A percentile compares a stretch with the other conserved stretches of the same genome.
Conservation (phyloP, 2,888 invertebrate genomes). For the Scaptomyza cyrtandrae region DNA sequence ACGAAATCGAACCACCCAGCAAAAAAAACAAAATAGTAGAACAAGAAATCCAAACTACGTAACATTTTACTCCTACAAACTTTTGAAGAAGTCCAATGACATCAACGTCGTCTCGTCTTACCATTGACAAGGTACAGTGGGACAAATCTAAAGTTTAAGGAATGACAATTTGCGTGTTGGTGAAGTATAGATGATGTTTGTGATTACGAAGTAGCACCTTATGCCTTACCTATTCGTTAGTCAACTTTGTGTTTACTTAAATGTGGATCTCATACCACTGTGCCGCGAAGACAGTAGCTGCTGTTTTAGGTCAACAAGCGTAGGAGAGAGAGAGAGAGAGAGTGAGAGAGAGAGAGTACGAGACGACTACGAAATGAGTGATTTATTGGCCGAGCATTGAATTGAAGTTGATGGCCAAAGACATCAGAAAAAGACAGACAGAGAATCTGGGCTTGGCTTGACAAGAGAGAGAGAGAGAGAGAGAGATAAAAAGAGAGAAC, state of each 20-base stretch:
- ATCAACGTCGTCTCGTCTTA: slow-evolving; percentile 37
- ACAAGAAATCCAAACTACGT: background rate
- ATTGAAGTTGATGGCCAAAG: slow-evolving; percentile 79
- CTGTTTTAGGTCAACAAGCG: slow-evolving; percentile 44
- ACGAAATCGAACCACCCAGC: slow-evolving; percentile 61
- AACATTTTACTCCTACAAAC: slow-evolving; percentile 19
- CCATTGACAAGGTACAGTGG: slow-evolving; percentile 57
- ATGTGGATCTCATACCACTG: slow-evolving; percentile 37
- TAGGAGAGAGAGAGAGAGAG: slow-evolving; percentile 48
- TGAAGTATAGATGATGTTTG: too few relatives aligned
- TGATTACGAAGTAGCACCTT: too few relatives aligned
- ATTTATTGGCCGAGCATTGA: slow-evolving; percentile 79
- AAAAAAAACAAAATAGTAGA: background rate
- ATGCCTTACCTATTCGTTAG: too few relatives aligned
- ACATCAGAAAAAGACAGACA: slow-evolving; percentile 35
- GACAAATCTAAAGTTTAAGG: too few relatives aligned
- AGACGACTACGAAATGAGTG: slow-evolving; percentile 77
- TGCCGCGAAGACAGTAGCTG: slow-evolving; percentile 45
- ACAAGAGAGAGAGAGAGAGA: slow-evolving; percentile 10
- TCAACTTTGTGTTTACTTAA: too few relatives aligned
- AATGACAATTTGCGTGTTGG: too few relatives aligned
- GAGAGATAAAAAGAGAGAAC: slow-evolving; percentile 19
- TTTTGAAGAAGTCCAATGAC: slow-evolving; percentile 63
- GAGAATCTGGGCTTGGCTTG: slow-evolving; percentile 45
- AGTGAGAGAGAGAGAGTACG: slow-evolving; percentile 37